Conservation (phyloP, 2,797 vertebrate genomes). For the Falco novaeseelandiae region DNA sequence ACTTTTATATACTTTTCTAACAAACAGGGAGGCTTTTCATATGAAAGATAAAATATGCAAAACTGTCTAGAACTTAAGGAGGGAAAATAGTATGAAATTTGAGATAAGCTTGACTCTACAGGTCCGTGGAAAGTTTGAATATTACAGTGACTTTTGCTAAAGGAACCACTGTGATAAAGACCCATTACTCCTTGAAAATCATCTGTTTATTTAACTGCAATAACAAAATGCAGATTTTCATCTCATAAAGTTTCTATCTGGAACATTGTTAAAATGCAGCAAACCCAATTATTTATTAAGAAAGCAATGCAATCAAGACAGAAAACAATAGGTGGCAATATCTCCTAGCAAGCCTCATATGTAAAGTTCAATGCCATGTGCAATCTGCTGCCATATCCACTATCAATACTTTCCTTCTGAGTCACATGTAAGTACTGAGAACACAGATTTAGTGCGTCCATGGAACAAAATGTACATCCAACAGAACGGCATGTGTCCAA, state of each 20-base stretch:
- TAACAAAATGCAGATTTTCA: background rate
- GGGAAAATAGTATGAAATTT: background rate
- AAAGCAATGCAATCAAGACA: conserved; percentile 45
- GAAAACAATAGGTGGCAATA: conserved; percentile 62
- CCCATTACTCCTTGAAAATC: background rate
- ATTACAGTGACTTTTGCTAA: background rate
- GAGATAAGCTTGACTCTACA: background rate
- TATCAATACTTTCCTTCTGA: conserved; percentile 65
- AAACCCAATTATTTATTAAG: background rate
- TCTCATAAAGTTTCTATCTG: background rate
- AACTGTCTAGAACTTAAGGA: background rate
- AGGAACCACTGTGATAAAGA: background rate
- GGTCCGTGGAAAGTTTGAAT: background rate
- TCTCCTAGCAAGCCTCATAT: conserved; percentile 45
- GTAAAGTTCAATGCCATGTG: conserved; percentile 46
- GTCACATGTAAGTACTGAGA: conserved; percentile 27
- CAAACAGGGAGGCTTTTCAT: background rate
- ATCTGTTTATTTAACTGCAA: background rate
- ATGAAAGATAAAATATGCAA: background rate
- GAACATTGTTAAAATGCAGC: background rate
- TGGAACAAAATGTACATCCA: conserved; percentile 48
- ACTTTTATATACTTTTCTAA: background rate
- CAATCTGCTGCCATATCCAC: conserved; percentile 50
- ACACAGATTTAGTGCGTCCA: background rate
- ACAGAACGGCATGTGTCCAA: conserved; percentile 10